Percentiles rank a stretch among this genome's conserved stretches.
phyloP scores from a whole-genome alignment of 2,113 vertebrate genomes.

The Caranx melampygus region DNA sequence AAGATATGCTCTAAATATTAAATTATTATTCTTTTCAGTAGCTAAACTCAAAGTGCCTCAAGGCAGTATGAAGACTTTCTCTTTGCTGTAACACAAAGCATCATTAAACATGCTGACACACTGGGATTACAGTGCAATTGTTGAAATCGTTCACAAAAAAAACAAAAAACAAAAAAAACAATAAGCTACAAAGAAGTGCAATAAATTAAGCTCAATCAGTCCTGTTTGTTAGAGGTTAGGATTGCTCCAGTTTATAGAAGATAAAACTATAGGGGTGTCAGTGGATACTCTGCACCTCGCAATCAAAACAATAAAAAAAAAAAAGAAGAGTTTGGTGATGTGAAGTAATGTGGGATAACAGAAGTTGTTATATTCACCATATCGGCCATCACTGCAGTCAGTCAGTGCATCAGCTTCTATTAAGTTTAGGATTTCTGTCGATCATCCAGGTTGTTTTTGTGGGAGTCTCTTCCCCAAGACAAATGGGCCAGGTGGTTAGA shows the following conservation, averaged over 20 bases:
- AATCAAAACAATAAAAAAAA: no score
- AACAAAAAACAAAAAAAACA: conserved; percentile 56
- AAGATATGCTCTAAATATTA: not conserved
- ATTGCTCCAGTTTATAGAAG: not conserved
- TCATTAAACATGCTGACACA: conserved; percentile 46
- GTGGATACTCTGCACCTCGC: not conserved
- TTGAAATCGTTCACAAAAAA: conserved; percentile 46
- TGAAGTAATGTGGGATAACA: no score
- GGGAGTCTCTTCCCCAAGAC: no score
- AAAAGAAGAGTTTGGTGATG: no score
- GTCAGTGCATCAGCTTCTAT: no score
- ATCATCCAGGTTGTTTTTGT: no score
- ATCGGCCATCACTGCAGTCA: no score
- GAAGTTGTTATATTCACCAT: no score
- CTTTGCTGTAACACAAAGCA: conserved; percentile 20
- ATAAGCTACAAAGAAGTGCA: conserved; percentile 24
- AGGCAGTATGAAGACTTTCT: conserved; percentile 11
- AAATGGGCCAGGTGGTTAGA: no score
- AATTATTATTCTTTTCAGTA: conserved; percentile 9
- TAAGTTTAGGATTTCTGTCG: no score
- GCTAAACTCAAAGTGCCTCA: conserved; percentile 24
- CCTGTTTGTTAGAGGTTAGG: conserved; percentile 19
- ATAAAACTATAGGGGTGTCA: not conserved
- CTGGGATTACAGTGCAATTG: conserved; percentile 47
- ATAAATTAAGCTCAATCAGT: conserved; percentile 23